A percentile compares a stretch with the other conserved stretches of the same genome.
Conservation (phyloP, 2,888 invertebrate species). For the Thelaira solivaga region DNA sequence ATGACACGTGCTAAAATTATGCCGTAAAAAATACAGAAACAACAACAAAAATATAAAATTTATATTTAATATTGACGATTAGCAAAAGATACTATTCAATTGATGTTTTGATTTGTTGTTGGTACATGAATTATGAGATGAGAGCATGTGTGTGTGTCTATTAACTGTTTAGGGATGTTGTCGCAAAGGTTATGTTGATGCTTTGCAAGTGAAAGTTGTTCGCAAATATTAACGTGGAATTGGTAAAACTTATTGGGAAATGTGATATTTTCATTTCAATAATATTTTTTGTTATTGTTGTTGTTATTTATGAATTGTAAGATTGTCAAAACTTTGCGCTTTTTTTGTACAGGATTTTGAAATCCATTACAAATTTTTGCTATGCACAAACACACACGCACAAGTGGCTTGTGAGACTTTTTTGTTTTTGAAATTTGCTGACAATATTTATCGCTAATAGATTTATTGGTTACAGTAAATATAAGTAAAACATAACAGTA, state of each 20-base stretch:
- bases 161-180: slow-evolving; percentile 51
- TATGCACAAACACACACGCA: slow-evolving; percentile 29
- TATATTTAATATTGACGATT: slow-evolving; percentile 40
- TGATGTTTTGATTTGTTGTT: slow-evolving; percentile 59
- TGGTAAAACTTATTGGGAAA: slow-evolving; percentile 14
- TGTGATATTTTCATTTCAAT: slow-evolving; percentile 26
- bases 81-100: slow-evolving; percentile 47
- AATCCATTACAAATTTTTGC: slow-evolving; percentile 52
- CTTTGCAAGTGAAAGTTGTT: too few relatives aligned
- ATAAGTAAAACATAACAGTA: slow-evolving; percentile 41
- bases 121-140: slow-evolving; percentile 38
- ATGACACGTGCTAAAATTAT: slow-evolving; percentile 59
- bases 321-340: slow-evolving; percentile 49
- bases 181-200: too few relatives aligned
- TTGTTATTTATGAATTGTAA: slow-evolving; percentile 44
- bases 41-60: slow-evolving; percentile 27
- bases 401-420: slow-evolving; percentile 56
- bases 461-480: slow-evolving; percentile 68
- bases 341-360: slow-evolving; percentile 31
- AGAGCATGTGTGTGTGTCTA: background rate
- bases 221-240: background rate
- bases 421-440: slow-evolving; percentile 63
- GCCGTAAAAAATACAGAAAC: slow-evolving; percentile 52
- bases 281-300: slow-evolving; percentile 37
- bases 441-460: slow-evolving; percentile 72